phyloP scores from a whole-genome alignment of 2,888 invertebrate genomes.

The Ormyrus rosae region DNA sequence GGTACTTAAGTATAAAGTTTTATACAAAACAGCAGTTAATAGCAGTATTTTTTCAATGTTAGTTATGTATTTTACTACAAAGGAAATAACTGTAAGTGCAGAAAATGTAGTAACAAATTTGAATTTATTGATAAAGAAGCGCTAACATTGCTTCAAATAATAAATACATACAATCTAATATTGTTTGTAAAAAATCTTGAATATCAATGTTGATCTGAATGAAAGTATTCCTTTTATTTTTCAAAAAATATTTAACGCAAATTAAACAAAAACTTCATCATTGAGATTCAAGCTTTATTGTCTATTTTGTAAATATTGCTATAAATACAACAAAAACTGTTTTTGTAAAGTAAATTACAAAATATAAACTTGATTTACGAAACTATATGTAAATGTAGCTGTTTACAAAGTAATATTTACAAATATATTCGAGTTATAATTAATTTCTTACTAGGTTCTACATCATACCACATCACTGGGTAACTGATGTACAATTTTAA shows the following conservation, averaged over 20 bases:
- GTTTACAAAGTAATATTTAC: constrained; percentile 57
- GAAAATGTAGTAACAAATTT: constrained; percentile 44
- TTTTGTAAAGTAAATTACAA: constrained; percentile 52
- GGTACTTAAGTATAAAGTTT: constrained; percentile 56
- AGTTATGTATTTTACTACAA: constrained; percentile 48
- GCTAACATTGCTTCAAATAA: constrained; percentile 48
- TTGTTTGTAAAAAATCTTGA: constrained; percentile 40
- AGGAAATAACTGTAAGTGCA: constrained; percentile 50
- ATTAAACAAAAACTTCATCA: constrained; percentile 35
- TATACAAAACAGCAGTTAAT: constrained; percentile 57
- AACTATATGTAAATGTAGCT: constrained; percentile 50
- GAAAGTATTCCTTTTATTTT: constrained; percentile 15
- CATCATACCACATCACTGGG: constrained; percentile 53
- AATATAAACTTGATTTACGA: constrained; percentile 53
- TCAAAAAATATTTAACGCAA: constrained; percentile 31
- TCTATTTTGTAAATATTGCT: constrained; percentile 47
- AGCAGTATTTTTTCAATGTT: constrained; percentile 54
- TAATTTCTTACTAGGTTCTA: constrained; percentile 47
- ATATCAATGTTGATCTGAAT: constrained; percentile 39
- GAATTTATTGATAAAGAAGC: constrained; percentile 38
- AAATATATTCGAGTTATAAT: constrained; percentile 51
- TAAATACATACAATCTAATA: constrained; percentile 50
- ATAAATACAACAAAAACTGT: constrained; percentile 53
- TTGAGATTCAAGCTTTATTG: constrained; percentile 50
- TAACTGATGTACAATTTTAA: constrained; percentile 51